Base-by-base conservation (phyloP, 1,140 invertebrate species). In the Zophobas morio region DNA sequence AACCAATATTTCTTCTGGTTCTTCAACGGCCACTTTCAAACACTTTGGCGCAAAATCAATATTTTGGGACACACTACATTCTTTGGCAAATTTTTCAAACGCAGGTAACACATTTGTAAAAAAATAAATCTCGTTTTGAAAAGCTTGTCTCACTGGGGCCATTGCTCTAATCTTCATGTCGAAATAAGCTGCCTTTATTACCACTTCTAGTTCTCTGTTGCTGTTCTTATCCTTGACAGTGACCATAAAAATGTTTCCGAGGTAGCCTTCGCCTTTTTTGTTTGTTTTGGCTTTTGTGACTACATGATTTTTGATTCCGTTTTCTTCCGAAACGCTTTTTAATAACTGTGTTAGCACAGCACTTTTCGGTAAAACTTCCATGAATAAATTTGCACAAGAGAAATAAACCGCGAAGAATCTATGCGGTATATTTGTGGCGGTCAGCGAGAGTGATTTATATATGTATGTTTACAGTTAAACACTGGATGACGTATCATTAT, bases 221-320 rank as follows among this genome's bases (percentile, higher is more conserved):
- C 35, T 36, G 8, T 66, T n/a, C 1, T 37, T 35, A 34, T 47
- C 40, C 66, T 46, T 40, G 51, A 73, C 35, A 0, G 74, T 75
- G 35, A 75, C 42, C 37, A 75, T 63, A 8, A 75, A 60, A 8
- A 75, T 66, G 42, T 75, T 57, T 2, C 74, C 74, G n/a, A 75
- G 46, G 56, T 47, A 75, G 33, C 74, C 74, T 33, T 63, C 56
- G n/a, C 74, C 74, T 35, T 75, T 75, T 37, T 63, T 32, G 40
- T 75, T 75, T 1, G 74, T 51, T 4, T 63, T 37, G 39, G 56
- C 36, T 5, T 37, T 32, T 20, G 37, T 39, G 47, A 73, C 56
- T 35, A 34, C 37, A 37, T 36, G 6, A 35, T 56, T 73, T 1
- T 54, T 37, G 1, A 73, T 39, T 5, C 49, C 35, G 34, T 20